These are phyloP conservation scores for Pteronura brasiliensis DNA, from an alignment of 2,113 vertebrate species.

Conservation along the genomic window DNA sequence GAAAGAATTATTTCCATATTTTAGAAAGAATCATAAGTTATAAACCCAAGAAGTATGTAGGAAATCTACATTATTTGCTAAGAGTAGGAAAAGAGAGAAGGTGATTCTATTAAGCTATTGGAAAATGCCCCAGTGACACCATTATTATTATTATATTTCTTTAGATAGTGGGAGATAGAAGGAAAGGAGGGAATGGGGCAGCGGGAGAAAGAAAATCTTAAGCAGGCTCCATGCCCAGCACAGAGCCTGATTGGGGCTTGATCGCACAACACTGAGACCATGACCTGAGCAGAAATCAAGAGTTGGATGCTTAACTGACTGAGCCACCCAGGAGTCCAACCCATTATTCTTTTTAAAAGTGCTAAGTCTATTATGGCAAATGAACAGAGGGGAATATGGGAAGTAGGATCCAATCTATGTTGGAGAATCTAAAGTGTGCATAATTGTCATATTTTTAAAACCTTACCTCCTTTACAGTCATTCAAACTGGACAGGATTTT, in stretches of 20 bases:
- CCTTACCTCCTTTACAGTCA: neutral
- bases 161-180: neutral
- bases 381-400: neutral
- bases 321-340: neutral
- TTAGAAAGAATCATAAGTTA: neutral
- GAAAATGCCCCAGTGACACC: neutral
- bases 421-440: neutral
- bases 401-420: neutral
- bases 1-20: neutral
- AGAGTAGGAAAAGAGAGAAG: neutral
- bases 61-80: conserved; percentile 9
- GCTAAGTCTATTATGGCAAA: neutral
- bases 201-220: neutral
- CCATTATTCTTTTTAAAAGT: neutral
- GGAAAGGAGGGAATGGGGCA: neutral
- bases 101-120: neutral
- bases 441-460: neutral
- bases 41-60: neutral
- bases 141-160: neutral
- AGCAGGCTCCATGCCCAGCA: neutral
- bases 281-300: neutral
- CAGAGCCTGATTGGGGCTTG: neutral
- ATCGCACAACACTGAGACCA: neutral
- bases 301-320: neutral
- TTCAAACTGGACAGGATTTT: neutral